Conservation (phyloP, 2,888 invertebrate genomes). For the Stomorhina lunata region DNA sequence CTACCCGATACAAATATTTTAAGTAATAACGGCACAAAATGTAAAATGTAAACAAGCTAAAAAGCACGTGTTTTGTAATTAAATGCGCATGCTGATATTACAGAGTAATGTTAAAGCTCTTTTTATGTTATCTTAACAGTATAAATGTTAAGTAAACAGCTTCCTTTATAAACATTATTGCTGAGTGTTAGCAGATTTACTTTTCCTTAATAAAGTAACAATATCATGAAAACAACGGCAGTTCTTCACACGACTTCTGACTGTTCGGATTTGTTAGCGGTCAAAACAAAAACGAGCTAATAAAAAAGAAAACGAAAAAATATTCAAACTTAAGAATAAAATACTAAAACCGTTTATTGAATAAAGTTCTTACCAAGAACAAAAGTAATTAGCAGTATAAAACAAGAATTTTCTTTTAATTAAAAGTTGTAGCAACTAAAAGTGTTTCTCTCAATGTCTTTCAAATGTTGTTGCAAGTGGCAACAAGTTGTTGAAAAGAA, state of each 20-base stretch:
- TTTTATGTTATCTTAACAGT: neutral
- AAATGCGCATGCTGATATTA: neutral
- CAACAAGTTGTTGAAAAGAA: conserved; percentile 17
- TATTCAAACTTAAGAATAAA: no score
- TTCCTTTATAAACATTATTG: neutral
- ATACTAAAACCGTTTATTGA: neutral
- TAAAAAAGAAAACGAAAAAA: neutral
- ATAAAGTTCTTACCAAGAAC: neutral
- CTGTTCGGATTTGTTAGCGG: neutral
- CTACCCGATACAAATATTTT: no score
- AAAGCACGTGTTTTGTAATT: conserved; percentile 7
- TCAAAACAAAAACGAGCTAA: neutral
- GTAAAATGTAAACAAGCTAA: neutral
- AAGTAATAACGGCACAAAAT: neutral
- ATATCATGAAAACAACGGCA: neutral
- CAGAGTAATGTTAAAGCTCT: neutral
- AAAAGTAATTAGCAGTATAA: neutral
- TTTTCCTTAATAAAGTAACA: conserved; percentile 41
- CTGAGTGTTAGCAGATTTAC: neutral
- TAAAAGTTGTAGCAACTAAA: neutral
- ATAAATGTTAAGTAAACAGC: conserved; percentile 7
- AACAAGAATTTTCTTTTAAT: neutral
- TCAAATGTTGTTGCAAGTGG: neutral
- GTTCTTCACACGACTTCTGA: conserved; percentile 16
- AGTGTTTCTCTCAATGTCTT: neutral